phyloP scores from a whole-genome alignment of 2,797 vertebrate species.

The Ceryle rudis region DNA sequence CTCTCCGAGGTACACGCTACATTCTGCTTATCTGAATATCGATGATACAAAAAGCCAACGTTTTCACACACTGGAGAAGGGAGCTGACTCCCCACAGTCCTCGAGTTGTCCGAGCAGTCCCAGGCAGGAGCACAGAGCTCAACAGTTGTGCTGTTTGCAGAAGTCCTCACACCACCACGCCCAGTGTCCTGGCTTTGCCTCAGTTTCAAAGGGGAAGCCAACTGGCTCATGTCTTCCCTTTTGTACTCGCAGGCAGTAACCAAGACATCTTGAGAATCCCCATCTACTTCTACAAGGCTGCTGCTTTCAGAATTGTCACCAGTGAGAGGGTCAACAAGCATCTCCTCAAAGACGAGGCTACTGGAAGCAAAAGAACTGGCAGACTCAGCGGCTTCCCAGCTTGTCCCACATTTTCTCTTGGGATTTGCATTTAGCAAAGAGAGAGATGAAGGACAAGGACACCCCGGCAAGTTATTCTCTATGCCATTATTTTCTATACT shows the following conservation, averaged over 20 bases:
- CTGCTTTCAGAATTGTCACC: conserved; percentile 77
- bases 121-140: not conserved
- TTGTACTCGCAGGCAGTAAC: conserved; percentile 20
- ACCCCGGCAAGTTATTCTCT: conserved; percentile 24
- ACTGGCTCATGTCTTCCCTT: conserved; percentile 52
- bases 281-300: conserved; percentile 85
- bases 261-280: conserved; percentile 78
- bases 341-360: conserved; percentile 16
- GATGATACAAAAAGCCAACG: not conserved
- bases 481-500: conserved; percentile 15
- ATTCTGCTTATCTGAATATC: not conserved
- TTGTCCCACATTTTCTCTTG: conserved; percentile 11
- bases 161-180: not conserved
- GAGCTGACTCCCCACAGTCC: conserved; percentile 21
- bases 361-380: conserved; percentile 39
- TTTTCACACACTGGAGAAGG: not conserved
- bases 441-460: conserved; percentile 58
- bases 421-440: conserved; percentile 58
- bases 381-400: conserved; percentile 22
- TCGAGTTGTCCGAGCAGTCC: not conserved
- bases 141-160: not conserved
- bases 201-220: conserved; percentile 68
- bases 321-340: conserved; percentile 38
- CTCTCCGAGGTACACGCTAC: not conserved
- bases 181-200: conserved; percentile 6